Base-by-base conservation (phyloP, 2,113 vertebrate genomes). In the Muntiacus reevesi region DNA sequence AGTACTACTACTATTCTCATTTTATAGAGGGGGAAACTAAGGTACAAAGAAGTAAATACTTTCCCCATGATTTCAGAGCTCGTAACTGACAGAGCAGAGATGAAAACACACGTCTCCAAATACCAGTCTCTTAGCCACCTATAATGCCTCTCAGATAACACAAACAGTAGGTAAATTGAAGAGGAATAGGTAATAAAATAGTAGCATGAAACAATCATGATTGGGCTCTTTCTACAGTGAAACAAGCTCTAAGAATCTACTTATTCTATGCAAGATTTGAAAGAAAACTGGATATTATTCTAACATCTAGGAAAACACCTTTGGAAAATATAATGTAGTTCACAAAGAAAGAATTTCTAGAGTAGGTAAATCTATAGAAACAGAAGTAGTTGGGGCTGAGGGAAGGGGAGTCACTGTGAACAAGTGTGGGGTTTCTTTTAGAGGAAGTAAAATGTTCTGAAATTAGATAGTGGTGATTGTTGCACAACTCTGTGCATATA, bases 281-380 rank as follows among this genome's bases (percentile, higher is more conserved):
- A 93, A 96, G 21, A 84, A 94, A 97, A 64, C 12, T 81, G 36
- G 91, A 60, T 95, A 91, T 82, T 90, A 82, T 62, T 30, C n/a
- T 60, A 95, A 90, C 13, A 5, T 81, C 7, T 87, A 90, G 60
- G n/a, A 95, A 96, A 95, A 71, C 1, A 60, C 28, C 30, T 96
- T 89, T 89, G 43, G n/a, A 78, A 55, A 64, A 62, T 88, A 67
- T 9, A 93, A 95, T 67, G 2, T 3, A 89, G 55, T 23, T 87
- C 74, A 81, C 52, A 93, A 86, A 52, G 59, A 13, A 27, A 93
- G 12, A 74, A 85, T 87, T 59, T 91, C 40, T 43, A 91, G 36
- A 79, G 89, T 25, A 67, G 2, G 59, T 30, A 52, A 89, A 94
- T 91, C 30, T 86, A 76, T 57, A 95, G 25, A 89, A 57, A 74